phyloP scores from a whole-genome alignment of 1,140 invertebrate species.

The Chrysomallon squamiferum region DNA sequence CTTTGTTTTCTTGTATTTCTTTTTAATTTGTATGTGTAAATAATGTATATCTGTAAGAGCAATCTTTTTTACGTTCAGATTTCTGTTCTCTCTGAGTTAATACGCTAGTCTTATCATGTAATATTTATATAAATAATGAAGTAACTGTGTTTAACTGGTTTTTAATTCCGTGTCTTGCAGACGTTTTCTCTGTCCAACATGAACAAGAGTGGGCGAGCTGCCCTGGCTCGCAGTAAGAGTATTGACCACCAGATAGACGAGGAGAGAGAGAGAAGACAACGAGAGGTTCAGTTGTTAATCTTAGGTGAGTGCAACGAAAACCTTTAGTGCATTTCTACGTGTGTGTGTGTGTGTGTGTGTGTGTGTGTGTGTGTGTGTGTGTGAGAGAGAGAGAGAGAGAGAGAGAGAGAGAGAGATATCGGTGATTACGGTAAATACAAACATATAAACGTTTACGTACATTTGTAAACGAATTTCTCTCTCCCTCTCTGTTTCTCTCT shows the following conservation, averaged over 20 bases:
- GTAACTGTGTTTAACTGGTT: too few species aligned
- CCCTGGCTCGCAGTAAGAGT: slow-evolving; percentile 46
- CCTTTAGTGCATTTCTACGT: background rate
- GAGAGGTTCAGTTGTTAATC: slow-evolving; percentile 49
- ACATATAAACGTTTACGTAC: too few species aligned
- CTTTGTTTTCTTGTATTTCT: background rate
- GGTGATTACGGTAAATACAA: too few species aligned
- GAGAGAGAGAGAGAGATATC: too few species aligned
- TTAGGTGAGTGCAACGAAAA: slow-evolving; percentile 34
- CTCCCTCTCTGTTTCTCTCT: background rate
- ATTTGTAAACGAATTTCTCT: too few species aligned
- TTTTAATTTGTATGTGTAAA: background rate
- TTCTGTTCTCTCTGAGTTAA: too few species aligned
- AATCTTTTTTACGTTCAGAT: too few species aligned
- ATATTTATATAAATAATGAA: too few species aligned
- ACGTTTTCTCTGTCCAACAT: slow-evolving; percentile 34
- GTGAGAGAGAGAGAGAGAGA: background rate
- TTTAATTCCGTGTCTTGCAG: slow-evolving; percentile 16
- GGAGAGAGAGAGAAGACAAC: slow-evolving; percentile 48
- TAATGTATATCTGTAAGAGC: too few species aligned
- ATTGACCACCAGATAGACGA: slow-evolving; percentile 56
- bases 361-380: background rate
- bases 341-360: slow-evolving; percentile 9
- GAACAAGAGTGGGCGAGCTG: slow-evolving; percentile 38
- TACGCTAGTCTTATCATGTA: too few species aligned